phyloP scores from a whole-genome alignment of 2,888 invertebrate genomes.

The Meghimatium bilineatum region DNA sequence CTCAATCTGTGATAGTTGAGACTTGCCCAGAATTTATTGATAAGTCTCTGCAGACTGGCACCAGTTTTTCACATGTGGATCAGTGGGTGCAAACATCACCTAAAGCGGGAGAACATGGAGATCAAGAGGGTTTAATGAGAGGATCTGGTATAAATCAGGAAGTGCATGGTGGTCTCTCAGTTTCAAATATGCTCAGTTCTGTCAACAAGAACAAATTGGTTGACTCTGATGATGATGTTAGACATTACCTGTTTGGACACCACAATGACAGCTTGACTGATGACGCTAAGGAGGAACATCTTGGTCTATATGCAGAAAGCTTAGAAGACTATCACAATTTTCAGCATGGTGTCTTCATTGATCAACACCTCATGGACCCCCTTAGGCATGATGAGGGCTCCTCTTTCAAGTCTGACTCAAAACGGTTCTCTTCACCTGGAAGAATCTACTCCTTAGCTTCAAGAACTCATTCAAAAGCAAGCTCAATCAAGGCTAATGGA shows the following conservation, averaged over 20 bases:
- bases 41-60: conserved; percentile 41
- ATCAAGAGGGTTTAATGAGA: not conserved
- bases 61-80: conserved; percentile 23
- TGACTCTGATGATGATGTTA: not conserved
- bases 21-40: conserved; percentile 20
- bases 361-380: conserved; percentile 26
- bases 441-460: not conserved
- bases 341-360: conserved; percentile 31
- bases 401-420: not conserved
- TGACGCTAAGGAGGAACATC: conserved; percentile 43
- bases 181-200: not conserved
- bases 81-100: conserved; percentile 47
- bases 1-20: conserved; percentile 27
- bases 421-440: not conserved
- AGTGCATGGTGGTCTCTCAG: not conserved
- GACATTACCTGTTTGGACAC: not conserved
- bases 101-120: not conserved
- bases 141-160: not conserved
- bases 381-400: conserved; percentile 21
- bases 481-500: not conserved
- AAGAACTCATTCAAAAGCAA: not conserved
- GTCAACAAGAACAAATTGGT: not conserved
- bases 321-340: conserved; percentile 40
- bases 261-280: conserved; percentile 39
- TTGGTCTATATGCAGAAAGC: conserved; percentile 13